Conservation (phyloP, 2,113 vertebrate genomes). For the Merops nubicus region DNA sequence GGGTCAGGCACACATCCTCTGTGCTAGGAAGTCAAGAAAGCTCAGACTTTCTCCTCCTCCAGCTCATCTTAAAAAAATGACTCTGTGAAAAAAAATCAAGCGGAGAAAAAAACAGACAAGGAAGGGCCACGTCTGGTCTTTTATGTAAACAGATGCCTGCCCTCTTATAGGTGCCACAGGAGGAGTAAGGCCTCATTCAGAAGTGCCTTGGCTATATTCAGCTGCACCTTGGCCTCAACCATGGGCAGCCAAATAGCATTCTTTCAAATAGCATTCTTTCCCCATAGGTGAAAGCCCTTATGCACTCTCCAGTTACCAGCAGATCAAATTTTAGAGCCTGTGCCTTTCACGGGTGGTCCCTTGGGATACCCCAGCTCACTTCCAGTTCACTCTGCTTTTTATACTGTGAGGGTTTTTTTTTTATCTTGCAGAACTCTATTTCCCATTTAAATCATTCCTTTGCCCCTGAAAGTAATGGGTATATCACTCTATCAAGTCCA, state of each 20-base stretch:
- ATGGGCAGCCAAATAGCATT: neutral
- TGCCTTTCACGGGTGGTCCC: neutral
- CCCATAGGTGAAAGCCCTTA: neutral
- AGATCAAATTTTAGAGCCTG: slow-evolving; percentile 9
- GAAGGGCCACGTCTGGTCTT: neutral
- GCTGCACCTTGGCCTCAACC: neutral
- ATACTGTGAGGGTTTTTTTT: neutral
- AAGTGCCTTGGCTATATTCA: neutral
- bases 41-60: neutral
- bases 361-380: neutral
- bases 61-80: neutral
- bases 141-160: neutral
- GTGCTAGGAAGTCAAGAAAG: neutral
- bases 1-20: neutral
- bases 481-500: neutral
- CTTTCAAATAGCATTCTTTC: neutral
- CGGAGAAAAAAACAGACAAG: neutral
- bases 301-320: neutral
- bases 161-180: neutral
- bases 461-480: neutral
- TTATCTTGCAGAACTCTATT: neutral
- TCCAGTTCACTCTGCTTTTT: neutral
- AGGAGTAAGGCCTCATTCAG: neutral
- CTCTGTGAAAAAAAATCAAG: neutral
- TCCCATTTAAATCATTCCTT: neutral